These are phyloP conservation scores for Hesperophylax magnus DNA, from an alignment of 1,140 invertebrate genomes.

Conservation along the genomic window DNA sequence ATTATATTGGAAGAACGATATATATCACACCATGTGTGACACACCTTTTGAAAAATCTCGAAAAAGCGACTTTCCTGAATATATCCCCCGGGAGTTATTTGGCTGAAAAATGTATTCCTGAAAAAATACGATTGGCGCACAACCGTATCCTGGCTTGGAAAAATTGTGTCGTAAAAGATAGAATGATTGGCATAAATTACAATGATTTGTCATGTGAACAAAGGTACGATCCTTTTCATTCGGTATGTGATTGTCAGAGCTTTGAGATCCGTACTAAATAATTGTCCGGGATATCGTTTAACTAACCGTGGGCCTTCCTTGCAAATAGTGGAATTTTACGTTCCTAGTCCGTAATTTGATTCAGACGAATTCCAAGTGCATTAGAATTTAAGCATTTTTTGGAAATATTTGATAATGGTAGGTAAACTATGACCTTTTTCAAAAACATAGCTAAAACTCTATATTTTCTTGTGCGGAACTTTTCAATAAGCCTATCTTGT, in stretches of 20 bases:
- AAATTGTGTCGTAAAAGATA: conserved; percentile 39
- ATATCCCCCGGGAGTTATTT: conserved; percentile 45
- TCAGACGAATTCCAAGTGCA: too few relatives aligned
- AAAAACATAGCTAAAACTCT: too few relatives aligned
- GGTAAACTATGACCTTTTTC: too few relatives aligned
- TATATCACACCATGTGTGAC: conserved; percentile 37
- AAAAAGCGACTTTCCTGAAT: conserved; percentile 40
- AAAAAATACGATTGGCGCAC: conserved; percentile 46
- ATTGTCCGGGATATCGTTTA: background rate
- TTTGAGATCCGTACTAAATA: background rate
- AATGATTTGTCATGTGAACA: conserved; percentile 34
- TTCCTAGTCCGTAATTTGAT: too few relatives aligned
- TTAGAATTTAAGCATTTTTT: too few relatives aligned
- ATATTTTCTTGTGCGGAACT: too few relatives aligned
- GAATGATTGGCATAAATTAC: conserved; percentile 35
- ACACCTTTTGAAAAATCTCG: conserved; percentile 36
- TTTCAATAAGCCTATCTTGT: too few relatives aligned
- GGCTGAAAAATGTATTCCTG: conserved; percentile 45
- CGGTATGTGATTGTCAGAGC: background rate
- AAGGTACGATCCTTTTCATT: conserved; percentile 3
- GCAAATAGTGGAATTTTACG: too few relatives aligned
- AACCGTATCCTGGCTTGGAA: conserved; percentile 4
- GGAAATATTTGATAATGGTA: too few relatives aligned
- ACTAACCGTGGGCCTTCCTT: background rate
- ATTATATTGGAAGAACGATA: conserved; percentile 11